These are phyloP conservation scores for Norana najaformis DNA, from an alignment of 2,888 invertebrate genomes.

Conservation along the genomic window DNA sequence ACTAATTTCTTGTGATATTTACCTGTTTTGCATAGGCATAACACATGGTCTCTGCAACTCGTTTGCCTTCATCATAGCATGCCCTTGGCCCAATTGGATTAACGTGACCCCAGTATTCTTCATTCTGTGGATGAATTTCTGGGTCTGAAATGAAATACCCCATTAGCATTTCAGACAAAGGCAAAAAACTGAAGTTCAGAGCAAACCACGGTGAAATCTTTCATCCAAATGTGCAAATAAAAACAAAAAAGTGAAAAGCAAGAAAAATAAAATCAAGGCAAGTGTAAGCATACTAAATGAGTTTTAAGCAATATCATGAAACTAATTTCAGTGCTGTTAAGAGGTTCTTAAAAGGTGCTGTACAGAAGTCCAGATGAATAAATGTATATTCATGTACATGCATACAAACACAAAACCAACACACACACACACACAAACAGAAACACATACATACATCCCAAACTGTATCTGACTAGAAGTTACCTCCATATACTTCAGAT, in stretches of 20 bases:
- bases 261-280: not conserved
- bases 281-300: not conserved
- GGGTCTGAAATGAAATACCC: constrained; percentile 72
- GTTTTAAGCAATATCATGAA: not conserved
- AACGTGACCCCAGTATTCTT: constrained; percentile 98
- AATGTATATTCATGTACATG: not conserved
- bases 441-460: not conserved
- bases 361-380: not conserved
- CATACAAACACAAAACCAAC: not conserved
- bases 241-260: not conserved
- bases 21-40: constrained; percentile 93
- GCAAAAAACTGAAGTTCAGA: too few species aligned
- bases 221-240: not conserved
- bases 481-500: constrained; percentile 90
- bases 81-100: constrained; percentile 88
- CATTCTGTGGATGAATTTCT: constrained; percentile 94
- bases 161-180: not conserved
- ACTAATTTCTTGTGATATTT: not conserved
- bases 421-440: not conserved
- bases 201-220: not conserved
- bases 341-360: not conserved
- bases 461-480: not conserved
- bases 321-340: too few species aligned
- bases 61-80: constrained; percentile 99
- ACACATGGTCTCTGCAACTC: constrained; percentile 91